Evolutionary conservation across 2,113 vertebrate genomes (phyloP), one percentile per base, ranked within the genome.

Genomic region (Ptilonorhynchus violaceus): DNA sequence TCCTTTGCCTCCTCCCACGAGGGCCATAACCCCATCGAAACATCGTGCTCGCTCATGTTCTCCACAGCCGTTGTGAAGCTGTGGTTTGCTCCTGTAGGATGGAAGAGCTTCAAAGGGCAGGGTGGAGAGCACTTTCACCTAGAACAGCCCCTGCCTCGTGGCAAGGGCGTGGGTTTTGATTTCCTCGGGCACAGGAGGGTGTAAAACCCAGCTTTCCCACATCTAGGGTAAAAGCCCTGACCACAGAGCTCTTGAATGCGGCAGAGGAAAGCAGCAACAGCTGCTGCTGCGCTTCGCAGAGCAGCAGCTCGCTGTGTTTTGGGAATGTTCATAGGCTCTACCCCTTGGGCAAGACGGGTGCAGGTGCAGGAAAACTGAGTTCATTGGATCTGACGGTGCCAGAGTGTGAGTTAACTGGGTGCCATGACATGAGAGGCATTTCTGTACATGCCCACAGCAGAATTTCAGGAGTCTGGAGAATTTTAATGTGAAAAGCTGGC

Each of bases 51-150:
- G 1, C 37, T 94, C 89, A 88, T 47, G 84, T 66, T 93, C 87
- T 64, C 23, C 33, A 16, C 39, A 47, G 77, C 44, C 1, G 0
- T 59, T 67, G 72, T 4, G 1, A 74, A 86, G 86, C 27, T 62
- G 69, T 72, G 89, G 66, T 91, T 93, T 70, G 73, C n/a, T 96
- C 53, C 50, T 64, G 55, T 42, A 84, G 73, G 74, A 63, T 96
- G 85, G 92, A 96, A 94, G 67, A 92, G 49, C 87, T 96, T 96
- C 95, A 97, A 97, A 97, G 84, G 47, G 12, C 41, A 95, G 94
- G 91, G 92, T 95, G 85, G 91, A 91, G 89, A 97, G 22, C 84
- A 96, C 95, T 96, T 97, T 96, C 95, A 95, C 95, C 94, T 62
- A 95, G 69, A 92, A 88, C 83, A 91, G 60, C 70, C 87, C 41